Percentiles rank a stretch among this genome's conserved stretches.
Evolutionary conservation across 2,888 invertebrate genomes (phyloP).

Genomic region (Tetragonisca angustula): DNA sequence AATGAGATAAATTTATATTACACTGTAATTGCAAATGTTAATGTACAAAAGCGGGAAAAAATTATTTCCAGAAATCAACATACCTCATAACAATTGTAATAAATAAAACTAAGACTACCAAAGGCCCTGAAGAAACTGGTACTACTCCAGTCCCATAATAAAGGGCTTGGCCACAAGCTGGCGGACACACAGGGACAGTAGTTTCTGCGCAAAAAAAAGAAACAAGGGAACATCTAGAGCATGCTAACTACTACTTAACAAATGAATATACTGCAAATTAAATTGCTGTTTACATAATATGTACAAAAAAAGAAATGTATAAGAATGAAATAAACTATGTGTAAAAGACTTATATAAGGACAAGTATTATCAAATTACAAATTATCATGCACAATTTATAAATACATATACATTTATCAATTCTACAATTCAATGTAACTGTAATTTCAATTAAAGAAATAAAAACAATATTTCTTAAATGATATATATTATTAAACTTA

Average conservation of each 20-base stretch:
- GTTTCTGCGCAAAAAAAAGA: constrained; percentile 89
- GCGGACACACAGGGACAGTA: constrained; percentile 96
- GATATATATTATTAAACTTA: constrained; percentile 4
- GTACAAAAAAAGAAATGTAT: background rate
- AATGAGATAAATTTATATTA: background rate
- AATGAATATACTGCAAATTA: constrained; percentile 21
- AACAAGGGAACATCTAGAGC: constrained; percentile 76
- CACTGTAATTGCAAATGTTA: background rate
- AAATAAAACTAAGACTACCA: constrained; percentile 85
- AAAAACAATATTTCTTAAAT: background rate
- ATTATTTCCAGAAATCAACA: constrained; percentile 60
- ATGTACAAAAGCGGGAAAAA: constrained; percentile 2
- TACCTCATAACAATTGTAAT: constrained; percentile 84
- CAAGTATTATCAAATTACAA: background rate
- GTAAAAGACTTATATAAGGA: background rate
- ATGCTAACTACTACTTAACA: constrained; percentile 74
- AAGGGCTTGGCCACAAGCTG: constrained; percentile 91
- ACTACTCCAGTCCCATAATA: constrained; percentile 86
- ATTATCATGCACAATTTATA: constrained; percentile 40
- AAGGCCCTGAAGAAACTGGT: constrained; percentile 83
- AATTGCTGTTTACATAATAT: constrained; percentile 2
- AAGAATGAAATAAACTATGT: background rate
- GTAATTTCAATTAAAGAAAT: constrained; percentile 1
- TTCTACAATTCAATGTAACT: background rate
- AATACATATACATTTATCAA: constrained; percentile 23